These are phyloP conservation scores for Nerophis lumbriciformis DNA, from an alignment of 2,113 vertebrate species.

Conservation along the genomic window DNA sequence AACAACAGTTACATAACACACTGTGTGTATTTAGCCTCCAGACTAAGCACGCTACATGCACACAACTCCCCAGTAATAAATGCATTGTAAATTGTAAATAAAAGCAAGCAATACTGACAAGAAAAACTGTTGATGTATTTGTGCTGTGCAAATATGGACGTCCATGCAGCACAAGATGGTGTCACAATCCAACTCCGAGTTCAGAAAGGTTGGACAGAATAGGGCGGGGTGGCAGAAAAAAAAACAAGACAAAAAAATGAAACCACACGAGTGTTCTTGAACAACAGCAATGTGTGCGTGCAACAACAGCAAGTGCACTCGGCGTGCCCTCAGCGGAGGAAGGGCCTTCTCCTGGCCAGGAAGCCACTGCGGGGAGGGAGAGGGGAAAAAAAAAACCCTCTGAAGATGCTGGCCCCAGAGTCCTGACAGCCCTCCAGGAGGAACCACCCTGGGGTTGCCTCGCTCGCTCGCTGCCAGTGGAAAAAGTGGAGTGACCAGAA, in stretches of 20 bases:
- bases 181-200: constrained; percentile 1
- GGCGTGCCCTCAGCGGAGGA: constrained; percentile 19
- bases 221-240: constrained; percentile 4
- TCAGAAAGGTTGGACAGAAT: constrained; percentile 2
- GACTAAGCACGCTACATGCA: too few relatives aligned
- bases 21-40: too few relatives aligned
- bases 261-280: constrained; percentile 12
- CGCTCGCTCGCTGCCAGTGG: constrained; percentile 72
- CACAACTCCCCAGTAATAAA: too few relatives aligned
- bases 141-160: too few relatives aligned
- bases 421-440: constrained; percentile 70
- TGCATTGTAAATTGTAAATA: too few relatives aligned
- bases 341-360: constrained; percentile 33
- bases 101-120: not conserved
- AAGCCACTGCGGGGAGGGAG: constrained; percentile 31
- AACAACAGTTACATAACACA: too few relatives aligned
- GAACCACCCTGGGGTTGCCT: constrained; percentile 79
- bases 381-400: constrained; percentile 40
- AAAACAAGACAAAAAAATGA: constrained; percentile 13
- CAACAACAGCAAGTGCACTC: constrained; percentile 13
- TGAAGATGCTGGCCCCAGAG: constrained; percentile 63
- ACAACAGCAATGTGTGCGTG: constrained; percentile 17
- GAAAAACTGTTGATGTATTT: not conserved
- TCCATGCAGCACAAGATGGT: not conserved
- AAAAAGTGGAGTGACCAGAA: constrained; percentile 78